Base-by-base conservation (phyloP, 2,888 invertebrate genomes). In the Drosophila paranaensis region DNA sequence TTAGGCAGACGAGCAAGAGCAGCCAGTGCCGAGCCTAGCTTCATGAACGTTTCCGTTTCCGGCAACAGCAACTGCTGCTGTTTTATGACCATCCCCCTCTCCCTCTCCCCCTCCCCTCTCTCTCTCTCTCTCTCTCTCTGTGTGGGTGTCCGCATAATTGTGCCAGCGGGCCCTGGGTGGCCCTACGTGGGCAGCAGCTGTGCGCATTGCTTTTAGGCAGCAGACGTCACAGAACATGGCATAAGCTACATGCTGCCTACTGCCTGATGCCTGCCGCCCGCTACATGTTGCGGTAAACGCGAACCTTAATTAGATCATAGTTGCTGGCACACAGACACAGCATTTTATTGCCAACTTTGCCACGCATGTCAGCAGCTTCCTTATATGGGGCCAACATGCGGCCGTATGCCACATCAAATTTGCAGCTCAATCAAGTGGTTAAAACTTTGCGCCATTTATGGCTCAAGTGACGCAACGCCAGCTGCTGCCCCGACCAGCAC, bases 301-400 rank as follows among this genome's bases (percentile, higher is more conserved):
- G 76, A 58, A 56, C 71, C 80, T 88, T 84, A 84, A 84, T 84
- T 84, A 84, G 85, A 84, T 89, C 90, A 89, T 89, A 84, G 89
- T 83, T 87, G 67, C 68, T 63, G 65, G 51, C 45, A 14, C 45
- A 45, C 45, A 45, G 14, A 45, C 50, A 37, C 54, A 53, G 53
- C 37, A 37, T 37, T 50, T 50, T 50, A 50, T 50, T 50, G 50
- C 50, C 50, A 50, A 50, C 50, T 20, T 62, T 61, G 53, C 27
- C 57, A 58, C 67, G 69, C 78, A 77, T 74, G 72, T 62, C 74
- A 45, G 51, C 53, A 25, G n/a, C 53, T 53, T 39, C 25, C 25
- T 53, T 53, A 39, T 53, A 45, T 37, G 25, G 40, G 54, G 55
- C 48, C 74, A 81, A 71, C 14, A 71, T 61, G 84, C 87, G 60